phyloP scores from a whole-genome alignment of 2,797 vertebrate species.

The Catamblyrhynchus diadema region DNA sequence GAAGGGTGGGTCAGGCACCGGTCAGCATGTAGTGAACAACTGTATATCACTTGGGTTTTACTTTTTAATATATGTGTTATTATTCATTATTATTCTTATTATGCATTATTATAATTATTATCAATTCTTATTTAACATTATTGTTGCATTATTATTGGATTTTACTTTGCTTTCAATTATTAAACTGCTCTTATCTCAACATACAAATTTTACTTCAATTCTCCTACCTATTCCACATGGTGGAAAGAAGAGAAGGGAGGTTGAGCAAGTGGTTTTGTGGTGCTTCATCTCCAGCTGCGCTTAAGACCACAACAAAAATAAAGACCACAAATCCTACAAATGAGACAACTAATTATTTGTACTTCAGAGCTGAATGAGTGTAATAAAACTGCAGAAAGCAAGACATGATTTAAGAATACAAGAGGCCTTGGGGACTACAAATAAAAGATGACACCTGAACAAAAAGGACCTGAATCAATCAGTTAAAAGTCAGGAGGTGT shows the following conservation, averaged over 20 bases:
- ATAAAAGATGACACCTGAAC: background rate
- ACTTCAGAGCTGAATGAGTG: background rate
- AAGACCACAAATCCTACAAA: background rate
- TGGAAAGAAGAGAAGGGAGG: background rate
- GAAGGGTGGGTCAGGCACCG: fast-evolving
- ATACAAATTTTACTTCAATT: background rate
- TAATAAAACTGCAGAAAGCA: background rate
- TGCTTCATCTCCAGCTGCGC: background rate
- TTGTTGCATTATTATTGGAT: background rate
- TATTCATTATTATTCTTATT: background rate
- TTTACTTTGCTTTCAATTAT: background rate
- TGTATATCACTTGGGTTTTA: background rate
- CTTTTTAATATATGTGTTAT: background rate
- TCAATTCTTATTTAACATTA: background rate
- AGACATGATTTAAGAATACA: background rate
- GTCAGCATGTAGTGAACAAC: fast-evolving
- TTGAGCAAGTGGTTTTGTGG: background rate
- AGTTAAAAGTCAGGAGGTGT: background rate
- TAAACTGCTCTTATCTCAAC: background rate
- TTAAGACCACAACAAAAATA: background rate
- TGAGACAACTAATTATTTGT: background rate
- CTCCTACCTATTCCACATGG: background rate
- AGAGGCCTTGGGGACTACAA: background rate
- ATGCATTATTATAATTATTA: too few species aligned
- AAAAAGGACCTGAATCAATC: background rate